Conservation (phyloP, 2,888 invertebrate species). For the Caenorhabditis sp. region DNA sequence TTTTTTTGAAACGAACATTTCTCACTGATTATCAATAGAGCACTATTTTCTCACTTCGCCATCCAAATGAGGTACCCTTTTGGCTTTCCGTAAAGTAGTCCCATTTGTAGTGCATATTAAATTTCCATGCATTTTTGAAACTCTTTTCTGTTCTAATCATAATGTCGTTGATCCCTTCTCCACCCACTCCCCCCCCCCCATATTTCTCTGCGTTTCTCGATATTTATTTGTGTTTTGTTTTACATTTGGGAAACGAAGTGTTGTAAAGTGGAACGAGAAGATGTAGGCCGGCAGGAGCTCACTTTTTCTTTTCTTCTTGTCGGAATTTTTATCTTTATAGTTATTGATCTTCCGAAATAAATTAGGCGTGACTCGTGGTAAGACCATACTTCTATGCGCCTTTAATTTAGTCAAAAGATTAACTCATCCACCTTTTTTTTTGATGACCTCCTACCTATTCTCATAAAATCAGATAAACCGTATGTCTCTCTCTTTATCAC, state of each 20-base stretch:
- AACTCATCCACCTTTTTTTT: too few relatives aligned
- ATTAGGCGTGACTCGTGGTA: constrained; percentile 4
- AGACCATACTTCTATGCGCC: not conserved
- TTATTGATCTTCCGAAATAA: not conserved
- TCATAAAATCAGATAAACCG: not conserved
- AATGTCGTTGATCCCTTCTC: constrained; percentile 2
- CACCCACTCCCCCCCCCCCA: not conserved
- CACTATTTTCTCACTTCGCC: too few relatives aligned
- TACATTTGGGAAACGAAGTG: not conserved
- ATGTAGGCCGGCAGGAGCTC: not conserved
- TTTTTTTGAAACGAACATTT: too few relatives aligned
- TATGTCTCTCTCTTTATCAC: constrained; percentile 7
- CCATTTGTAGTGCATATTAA: not conserved
- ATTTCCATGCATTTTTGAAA: not conserved
- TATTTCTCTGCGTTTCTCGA: not conserved
- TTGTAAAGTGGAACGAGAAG: not conserved
- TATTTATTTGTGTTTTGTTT: not conserved
- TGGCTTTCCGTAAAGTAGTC: not conserved
- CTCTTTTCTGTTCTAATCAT: not conserved
- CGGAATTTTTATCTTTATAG: not conserved
- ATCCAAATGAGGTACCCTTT: too few relatives aligned
- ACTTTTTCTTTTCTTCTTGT: not conserved
- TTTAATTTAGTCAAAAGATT: too few relatives aligned
- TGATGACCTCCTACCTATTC: not conserved
- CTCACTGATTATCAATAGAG: too few relatives aligned